These are phyloP conservation scores for Trichechus manatus DNA, from an alignment of 2,113 vertebrate species.

Conservation along the genomic window DNA sequence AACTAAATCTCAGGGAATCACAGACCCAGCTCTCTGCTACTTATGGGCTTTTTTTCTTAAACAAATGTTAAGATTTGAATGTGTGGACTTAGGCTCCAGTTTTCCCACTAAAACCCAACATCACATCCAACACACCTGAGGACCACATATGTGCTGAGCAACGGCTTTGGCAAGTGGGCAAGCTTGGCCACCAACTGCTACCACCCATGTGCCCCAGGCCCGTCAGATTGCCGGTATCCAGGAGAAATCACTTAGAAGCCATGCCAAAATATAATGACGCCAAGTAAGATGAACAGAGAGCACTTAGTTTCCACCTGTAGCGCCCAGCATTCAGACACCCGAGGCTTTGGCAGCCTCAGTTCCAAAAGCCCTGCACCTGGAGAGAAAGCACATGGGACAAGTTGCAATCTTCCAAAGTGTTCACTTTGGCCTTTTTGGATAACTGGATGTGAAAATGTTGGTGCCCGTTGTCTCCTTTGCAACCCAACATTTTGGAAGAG, in stretches of 20 bases:
- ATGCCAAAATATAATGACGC: neutral
- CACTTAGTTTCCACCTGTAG: neutral
- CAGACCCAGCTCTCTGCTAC: neutral
- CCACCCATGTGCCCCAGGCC: neutral
- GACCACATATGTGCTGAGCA: too few species aligned
- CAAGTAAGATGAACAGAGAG: neutral
- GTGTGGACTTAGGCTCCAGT: neutral
- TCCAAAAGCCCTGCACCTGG: neutral
- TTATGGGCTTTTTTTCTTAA: neutral
- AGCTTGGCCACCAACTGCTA: neutral
- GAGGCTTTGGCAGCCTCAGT: neutral
- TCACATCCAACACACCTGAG: neutral
- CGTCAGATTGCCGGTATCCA: fast-evolving
- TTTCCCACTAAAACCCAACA: neutral
- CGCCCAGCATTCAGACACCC: neutral
- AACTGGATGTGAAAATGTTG: constrained; percentile 4
- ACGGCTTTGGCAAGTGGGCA: neutral
- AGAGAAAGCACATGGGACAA: neutral
- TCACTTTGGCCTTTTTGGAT: neutral
- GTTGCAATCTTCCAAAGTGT: neutral
- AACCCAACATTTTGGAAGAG: constrained; percentile 35
- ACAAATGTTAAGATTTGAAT: neutral
- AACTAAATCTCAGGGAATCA: neutral
- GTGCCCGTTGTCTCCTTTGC: neutral
- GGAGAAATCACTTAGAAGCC: neutral